Conservation (phyloP, 2,113 vertebrate genomes). For the Bos indicus region DNA sequence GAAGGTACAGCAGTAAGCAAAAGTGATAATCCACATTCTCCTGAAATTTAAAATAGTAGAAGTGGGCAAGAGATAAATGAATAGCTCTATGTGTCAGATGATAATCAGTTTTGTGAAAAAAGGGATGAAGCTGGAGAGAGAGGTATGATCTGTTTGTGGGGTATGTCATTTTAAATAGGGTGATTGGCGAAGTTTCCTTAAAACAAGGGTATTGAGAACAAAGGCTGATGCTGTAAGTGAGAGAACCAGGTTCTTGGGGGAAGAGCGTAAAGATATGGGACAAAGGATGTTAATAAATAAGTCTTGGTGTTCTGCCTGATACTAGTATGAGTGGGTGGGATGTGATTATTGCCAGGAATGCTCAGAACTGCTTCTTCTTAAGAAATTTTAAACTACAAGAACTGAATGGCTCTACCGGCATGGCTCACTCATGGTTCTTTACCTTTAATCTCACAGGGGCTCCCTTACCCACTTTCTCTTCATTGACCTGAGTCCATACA, state of each 20-base stretch:
- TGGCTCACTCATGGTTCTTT: background rate
- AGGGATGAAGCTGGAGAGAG: background rate
- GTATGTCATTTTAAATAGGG: background rate
- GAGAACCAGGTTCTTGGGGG: background rate
- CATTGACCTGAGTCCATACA: background rate
- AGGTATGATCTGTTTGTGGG: background rate
- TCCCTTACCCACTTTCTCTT: background rate
- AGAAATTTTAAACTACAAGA: background rate
- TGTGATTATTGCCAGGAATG: background rate
- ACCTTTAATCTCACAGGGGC: background rate
- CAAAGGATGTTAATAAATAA: background rate
- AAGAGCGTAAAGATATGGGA: background rate
- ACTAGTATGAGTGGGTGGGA: background rate
- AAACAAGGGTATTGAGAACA: background rate
- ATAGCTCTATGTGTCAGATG: background rate
- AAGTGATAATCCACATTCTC: background rate
- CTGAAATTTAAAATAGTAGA: background rate
- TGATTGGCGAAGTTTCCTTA: background rate
- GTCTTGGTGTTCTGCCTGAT: background rate
- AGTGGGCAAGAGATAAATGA: background rate
- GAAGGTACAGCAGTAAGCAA: background rate
- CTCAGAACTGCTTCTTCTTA: background rate
- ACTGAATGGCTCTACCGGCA: background rate
- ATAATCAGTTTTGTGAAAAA: background rate
- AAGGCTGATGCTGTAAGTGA: background rate